phyloP scores from a whole-genome alignment of 2,797 vertebrate species.

The Paratrypauchen microcephalus region DNA sequence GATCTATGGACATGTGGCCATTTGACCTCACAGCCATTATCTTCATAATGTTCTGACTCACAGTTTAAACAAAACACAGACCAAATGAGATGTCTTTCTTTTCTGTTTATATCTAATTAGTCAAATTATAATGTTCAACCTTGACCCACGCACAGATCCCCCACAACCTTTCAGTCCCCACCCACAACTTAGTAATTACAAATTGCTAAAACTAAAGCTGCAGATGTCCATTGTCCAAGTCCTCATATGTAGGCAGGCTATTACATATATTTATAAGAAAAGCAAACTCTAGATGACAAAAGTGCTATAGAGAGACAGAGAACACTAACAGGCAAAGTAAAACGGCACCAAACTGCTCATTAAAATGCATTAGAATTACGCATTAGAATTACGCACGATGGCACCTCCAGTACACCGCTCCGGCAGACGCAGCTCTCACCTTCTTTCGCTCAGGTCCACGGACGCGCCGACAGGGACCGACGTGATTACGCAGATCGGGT shows the following conservation, averaged over 20 bases:
- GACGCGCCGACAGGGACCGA: slow-evolving; percentile 24
- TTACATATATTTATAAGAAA: no score
- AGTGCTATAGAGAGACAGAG: no score
- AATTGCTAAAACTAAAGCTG: neutral
- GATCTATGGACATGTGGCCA: no score
- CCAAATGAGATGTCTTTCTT: neutral
- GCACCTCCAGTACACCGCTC: neutral
- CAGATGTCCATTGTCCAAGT: neutral
- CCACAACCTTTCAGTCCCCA: neutral
- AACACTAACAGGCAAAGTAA: no score
- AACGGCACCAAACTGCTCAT: no score
- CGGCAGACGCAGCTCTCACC: slow-evolving; percentile 49
- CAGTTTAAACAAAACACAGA: neutral
- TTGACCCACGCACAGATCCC: neutral
- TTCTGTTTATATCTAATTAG: neutral
- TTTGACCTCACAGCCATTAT: neutral
- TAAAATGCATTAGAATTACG: neutral
- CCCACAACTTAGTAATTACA: slow-evolving; percentile 4
- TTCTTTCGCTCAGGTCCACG: slow-evolving; percentile 35
- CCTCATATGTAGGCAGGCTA: no score
- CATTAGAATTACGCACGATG: neutral
- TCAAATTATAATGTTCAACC: neutral
- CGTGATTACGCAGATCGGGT: slow-evolving; percentile 30
- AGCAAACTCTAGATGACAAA: no score
- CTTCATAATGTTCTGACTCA: neutral